Percentiles rank a stretch among this genome's conserved stretches.
Conservation (phyloP, 2,888 invertebrate species). For the Harmothoe impar region DNA sequence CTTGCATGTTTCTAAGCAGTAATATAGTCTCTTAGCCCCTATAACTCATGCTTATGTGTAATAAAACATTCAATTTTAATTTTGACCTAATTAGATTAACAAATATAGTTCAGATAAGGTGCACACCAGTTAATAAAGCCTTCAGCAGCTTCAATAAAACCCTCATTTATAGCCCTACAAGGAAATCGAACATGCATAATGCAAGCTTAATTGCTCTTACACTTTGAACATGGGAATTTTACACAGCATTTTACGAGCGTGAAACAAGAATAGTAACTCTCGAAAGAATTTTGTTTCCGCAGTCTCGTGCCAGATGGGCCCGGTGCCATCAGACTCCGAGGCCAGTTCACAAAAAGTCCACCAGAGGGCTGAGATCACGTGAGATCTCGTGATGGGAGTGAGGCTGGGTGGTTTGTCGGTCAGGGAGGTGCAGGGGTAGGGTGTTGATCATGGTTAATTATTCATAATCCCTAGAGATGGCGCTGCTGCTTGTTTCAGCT, state of each 20-base stretch:
- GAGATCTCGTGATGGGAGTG: not conserved
- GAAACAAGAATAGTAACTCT: constrained; percentile 10
- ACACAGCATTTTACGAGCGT: not conserved
- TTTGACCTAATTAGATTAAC: not conserved
- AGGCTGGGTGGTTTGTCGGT: not conserved
- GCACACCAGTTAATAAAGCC: not conserved
- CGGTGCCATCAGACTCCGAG: not conserved
- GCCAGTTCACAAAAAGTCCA: not conserved
- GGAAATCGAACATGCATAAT: not conserved
- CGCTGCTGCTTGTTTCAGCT: no score
- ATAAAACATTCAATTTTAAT: no score
- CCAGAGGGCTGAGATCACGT: not conserved
- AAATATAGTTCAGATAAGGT: not conserved
- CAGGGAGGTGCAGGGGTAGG: not conserved
- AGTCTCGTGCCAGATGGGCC: not conserved
- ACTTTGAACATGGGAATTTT: not conserved
- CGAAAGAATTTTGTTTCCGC: not conserved
- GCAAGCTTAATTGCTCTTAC: not conserved
- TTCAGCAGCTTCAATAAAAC: no score
- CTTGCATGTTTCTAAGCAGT: no score
- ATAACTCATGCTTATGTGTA: no score
- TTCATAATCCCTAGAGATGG: not conserved
- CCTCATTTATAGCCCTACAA: not conserved
- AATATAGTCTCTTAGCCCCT: no score
- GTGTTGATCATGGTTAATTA: not conserved